phyloP scores from a whole-genome alignment of 2,113 vertebrate species.

The Halcyon malimbica region DNA sequence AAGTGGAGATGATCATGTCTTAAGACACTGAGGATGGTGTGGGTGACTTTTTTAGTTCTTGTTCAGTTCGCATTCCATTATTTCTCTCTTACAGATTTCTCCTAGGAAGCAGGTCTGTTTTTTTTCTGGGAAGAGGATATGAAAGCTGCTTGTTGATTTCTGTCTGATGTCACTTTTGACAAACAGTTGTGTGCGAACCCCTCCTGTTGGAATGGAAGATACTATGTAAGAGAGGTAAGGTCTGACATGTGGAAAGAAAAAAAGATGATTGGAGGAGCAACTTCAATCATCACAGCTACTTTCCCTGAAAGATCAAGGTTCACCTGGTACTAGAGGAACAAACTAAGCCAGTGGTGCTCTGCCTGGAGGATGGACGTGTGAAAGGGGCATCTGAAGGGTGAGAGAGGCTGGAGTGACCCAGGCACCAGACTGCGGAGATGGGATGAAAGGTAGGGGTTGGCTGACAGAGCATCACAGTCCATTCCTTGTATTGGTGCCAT shows the following conservation, averaged over 20 bases:
- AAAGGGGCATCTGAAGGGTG: background rate
- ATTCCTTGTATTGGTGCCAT: background rate
- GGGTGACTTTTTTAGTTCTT: background rate
- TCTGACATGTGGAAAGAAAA: fast-evolving
- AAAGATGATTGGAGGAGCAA: background rate
- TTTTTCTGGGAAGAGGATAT: background rate
- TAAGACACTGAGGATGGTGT: background rate
- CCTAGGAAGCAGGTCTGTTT: background rate
- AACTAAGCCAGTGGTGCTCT: background rate
- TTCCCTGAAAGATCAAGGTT: background rate
- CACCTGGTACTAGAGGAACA: background rate
- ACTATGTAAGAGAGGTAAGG: background rate
- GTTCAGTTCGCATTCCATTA: background rate
- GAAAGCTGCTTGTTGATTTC: background rate
- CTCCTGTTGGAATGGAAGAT: background rate
- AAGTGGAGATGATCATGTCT: background rate
- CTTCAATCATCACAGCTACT: background rate
- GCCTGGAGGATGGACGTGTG: background rate
- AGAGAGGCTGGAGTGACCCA: background rate
- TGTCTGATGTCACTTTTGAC: background rate
- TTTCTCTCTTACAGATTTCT: background rate
- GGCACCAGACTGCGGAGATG: background rate
- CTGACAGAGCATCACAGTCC: background rate
- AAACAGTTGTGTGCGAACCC: background rate
- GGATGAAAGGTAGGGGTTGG: background rate